These are phyloP conservation scores for Urosaurus nigricauda DNA, from an alignment of 2,797 vertebrate species.

Conservation along the genomic window DNA sequence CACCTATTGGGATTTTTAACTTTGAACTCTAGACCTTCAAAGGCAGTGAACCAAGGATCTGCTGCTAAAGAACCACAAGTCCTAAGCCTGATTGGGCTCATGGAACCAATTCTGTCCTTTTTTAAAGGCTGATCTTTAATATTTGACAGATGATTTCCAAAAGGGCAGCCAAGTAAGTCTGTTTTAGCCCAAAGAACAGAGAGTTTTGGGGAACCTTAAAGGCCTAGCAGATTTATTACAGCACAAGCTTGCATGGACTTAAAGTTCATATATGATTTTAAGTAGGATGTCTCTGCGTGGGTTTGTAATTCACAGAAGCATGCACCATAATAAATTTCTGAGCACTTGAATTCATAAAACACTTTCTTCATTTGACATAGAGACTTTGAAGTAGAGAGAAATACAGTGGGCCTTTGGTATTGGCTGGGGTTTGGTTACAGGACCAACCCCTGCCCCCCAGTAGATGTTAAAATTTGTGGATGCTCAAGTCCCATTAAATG, in stretches of 20 bases:
- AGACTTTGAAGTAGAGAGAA: background rate
- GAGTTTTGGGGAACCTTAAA: no score
- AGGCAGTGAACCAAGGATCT: background rate
- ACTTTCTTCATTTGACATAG: background rate
- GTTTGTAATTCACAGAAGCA: background rate
- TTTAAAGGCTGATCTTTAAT: background rate
- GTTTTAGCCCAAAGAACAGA: no score
- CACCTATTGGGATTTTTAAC: background rate
- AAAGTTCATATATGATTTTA: no score
- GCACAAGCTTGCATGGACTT: no score
- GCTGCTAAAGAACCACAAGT: background rate
- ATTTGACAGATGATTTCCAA: background rate
- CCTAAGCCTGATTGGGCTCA: background rate
- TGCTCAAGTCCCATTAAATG: no score
- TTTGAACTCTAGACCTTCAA: background rate
- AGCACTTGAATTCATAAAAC: background rate
- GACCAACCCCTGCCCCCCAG: no score
- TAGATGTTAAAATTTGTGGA: no score
- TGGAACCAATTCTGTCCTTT: background rate
- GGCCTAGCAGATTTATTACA: no score
- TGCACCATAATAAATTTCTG: background rate
- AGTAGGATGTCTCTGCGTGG: background rate
- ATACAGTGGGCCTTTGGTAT: background rate
- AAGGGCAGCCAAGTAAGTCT: no score
- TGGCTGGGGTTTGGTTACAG: no score